These are phyloP conservation scores for Dorcus hopei DNA, from an alignment of 2,888 invertebrate genomes.

Conservation along the genomic window DNA sequence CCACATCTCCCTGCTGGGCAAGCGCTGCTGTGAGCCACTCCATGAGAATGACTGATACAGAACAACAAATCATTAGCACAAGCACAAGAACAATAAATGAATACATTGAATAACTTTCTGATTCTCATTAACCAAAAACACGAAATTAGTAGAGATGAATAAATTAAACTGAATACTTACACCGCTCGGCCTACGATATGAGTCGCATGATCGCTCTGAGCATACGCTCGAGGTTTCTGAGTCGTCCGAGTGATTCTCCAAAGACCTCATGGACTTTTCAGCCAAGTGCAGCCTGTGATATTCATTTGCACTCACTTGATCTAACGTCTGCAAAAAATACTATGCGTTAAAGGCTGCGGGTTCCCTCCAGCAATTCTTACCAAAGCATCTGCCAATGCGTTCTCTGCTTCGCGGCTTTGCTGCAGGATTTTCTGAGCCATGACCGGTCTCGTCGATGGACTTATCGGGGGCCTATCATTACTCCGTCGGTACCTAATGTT, in stretches of 20 bases:
- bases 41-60: conserved; percentile 71
- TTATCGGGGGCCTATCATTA: conserved; percentile 54
- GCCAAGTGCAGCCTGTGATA: conserved; percentile 38
- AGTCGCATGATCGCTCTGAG: conserved; percentile 85
- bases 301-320: conserved; percentile 36
- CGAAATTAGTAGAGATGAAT: background rate
- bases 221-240: conserved; percentile 95
- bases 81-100: conserved; percentile 20
- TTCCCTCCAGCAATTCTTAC: conserved; percentile 37
- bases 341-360: background rate
- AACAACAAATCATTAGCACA: conserved; percentile 32
- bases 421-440: conserved; percentile 81
- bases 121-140: too few relatives aligned
- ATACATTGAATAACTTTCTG: background rate
- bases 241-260: conserved; percentile 78
- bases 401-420: conserved; percentile 85
- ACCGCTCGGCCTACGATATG: conserved; percentile 74
- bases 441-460: conserved; percentile 58
- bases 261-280: conserved; percentile 41
- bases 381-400: conserved; percentile 72
- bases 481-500: conserved; percentile 42
- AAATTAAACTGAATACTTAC: conserved; percentile 55
- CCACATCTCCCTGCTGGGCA: conserved; percentile 64
- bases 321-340: conserved; percentile 36
- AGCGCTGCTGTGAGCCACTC: conserved; percentile 76